Evolutionary conservation across 1,140 invertebrate genomes (phyloP).

Genomic region (Brachionus koreanus): DNA sequence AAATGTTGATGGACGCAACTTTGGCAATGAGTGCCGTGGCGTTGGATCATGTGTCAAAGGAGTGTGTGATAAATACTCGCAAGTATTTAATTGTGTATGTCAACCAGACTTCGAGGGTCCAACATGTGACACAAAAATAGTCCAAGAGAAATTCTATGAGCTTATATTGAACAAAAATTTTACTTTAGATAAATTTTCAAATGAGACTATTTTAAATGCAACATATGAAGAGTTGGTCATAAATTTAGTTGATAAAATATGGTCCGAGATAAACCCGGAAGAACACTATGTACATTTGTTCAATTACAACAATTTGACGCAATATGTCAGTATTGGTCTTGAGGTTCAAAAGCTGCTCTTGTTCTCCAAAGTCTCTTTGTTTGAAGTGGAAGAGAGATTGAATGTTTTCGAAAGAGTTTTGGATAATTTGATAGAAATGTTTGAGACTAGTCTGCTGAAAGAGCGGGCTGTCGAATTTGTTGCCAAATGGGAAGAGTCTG

Average conservation of each 20-base stretch:
- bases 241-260: not conserved
- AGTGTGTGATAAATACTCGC: conserved; percentile 6
- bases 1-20: not conserved
- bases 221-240: not conserved
- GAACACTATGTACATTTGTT: not conserved
- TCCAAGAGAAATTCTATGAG: not conserved
- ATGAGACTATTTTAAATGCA: not conserved
- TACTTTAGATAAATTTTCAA: not conserved
- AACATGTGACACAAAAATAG: not conserved
- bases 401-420: not conserved
- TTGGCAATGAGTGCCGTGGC: not conserved
- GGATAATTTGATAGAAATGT: not conserved
- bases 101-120: not conserved
- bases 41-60: conserved; percentile 12
- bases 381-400: not conserved
- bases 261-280: conserved; percentile 3
- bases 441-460: not conserved
- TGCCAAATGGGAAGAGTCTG: not conserved
- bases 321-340: not conserved
- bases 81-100: not conserved
- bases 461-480: conserved; percentile 12
- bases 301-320: not conserved
- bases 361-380: not conserved
- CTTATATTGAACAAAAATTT: not conserved
- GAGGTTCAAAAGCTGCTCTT: conserved; percentile 1